phyloP scores from a whole-genome alignment of 1,140 invertebrate genomes.

The Drosophila watanabei region DNA sequence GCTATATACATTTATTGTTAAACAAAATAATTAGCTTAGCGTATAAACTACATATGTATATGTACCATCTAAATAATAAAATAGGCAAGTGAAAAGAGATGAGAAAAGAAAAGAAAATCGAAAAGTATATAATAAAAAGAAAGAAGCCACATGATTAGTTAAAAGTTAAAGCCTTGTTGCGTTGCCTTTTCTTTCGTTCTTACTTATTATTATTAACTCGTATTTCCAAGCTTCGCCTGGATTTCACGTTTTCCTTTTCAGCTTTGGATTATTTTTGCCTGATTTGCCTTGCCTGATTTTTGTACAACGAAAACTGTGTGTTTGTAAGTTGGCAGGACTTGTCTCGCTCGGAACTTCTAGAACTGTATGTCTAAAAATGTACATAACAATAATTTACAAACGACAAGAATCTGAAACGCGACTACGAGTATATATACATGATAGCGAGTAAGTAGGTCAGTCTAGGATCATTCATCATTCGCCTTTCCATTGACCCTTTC shows the following conservation, averaged over 20 bases:
- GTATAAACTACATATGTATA: conserved; percentile 80
- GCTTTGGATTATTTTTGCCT: conserved; percentile 16
- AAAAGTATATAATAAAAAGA: conserved; percentile 72
- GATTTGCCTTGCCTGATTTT: conserved; percentile 42
- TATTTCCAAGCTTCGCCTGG: conserved; percentile 11
- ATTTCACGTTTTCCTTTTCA: conserved; percentile 15
- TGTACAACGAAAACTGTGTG: conserved; percentile 56
- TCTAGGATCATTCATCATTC: conserved; percentile 19
- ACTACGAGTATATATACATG: conserved; percentile 58
- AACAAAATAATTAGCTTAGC: conserved; percentile 81
- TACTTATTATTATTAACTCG: conserved; percentile 11
- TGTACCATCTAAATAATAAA: conserved; percentile 74
- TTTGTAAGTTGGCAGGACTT: conserved; percentile 25
- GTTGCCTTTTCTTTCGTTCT: conserved; percentile 59
- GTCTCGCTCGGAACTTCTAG: conserved; percentile 41
- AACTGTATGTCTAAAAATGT: conserved; percentile 80
- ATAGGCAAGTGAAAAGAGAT: conserved; percentile 67
- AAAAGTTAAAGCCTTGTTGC: conserved; percentile 59
- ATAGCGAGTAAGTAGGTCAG: conserved; percentile 64
- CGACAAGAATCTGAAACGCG: conserved; percentile 53
- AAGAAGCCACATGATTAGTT: conserved; percentile 67
- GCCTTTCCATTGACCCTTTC: conserved; percentile 11
- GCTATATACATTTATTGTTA: conserved; percentile 82
- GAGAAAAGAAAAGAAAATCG: conserved; percentile 42
- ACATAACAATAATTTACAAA: conserved; percentile 82